Evolutionary conservation across 2,888 invertebrate species (phyloP).

Genomic region (Lypha dubia): DNA sequence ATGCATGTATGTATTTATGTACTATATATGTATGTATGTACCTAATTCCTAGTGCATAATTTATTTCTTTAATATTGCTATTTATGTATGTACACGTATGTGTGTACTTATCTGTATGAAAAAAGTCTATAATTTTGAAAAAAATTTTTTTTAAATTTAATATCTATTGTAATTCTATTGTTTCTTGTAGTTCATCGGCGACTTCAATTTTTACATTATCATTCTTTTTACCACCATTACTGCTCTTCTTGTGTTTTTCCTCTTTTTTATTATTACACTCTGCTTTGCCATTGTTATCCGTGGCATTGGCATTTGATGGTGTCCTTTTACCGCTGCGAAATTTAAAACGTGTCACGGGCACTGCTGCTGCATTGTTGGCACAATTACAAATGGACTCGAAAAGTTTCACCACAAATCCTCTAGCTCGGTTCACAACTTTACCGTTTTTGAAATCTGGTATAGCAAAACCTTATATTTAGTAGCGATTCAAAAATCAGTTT

Average conservation of each 20-base stretch:
- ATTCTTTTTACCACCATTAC: conserved; percentile 59
- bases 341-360: conserved; percentile 84
- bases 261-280: conserved; percentile 54
- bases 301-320: conserved; percentile 68
- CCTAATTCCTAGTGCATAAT: conserved; percentile 8
- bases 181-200: conserved; percentile 66
- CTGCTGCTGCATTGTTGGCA: conserved; percentile 85
- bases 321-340: conserved; percentile 79
- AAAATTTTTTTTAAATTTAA: conserved; percentile 2
- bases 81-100: too few species aligned
- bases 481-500: conserved; percentile 39
- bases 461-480: conserved; percentile 79
- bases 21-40: neutral
- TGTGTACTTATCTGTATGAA: too few species aligned
- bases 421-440: conserved; percentile 85
- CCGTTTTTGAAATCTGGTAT: conserved; percentile 85
- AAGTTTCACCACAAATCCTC: conserved; percentile 86
- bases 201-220: conserved; percentile 67
- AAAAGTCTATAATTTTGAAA: conserved; percentile 48
- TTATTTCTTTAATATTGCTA: conserved; percentile 46
- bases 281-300: conserved; percentile 60
- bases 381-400: conserved; percentile 87
- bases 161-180: conserved; percentile 65
- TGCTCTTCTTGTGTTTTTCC: conserved; percentile 59
- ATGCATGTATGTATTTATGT: neutral